phyloP scores from a whole-genome alignment of 2,888 invertebrate species.

The Drosophila putrida region DNA sequence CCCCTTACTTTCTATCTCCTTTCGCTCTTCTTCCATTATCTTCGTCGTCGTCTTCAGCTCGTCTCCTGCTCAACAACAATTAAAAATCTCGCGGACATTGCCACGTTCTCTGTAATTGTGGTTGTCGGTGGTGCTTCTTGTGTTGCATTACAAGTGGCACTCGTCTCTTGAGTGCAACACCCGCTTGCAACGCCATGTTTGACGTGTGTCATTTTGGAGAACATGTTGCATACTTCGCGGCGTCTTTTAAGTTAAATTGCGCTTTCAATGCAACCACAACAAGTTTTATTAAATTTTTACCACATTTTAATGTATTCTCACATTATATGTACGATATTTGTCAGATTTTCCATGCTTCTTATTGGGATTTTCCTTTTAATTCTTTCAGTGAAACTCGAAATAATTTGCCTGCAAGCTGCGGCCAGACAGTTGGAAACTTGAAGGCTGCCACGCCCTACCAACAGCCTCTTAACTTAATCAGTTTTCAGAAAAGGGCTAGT shows the following conservation, averaged over 20 bases:
- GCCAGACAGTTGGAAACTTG: conserved; percentile 18
- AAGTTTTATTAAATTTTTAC: neutral
- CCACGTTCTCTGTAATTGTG: conserved; percentile 46
- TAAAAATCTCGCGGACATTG: conserved; percentile 53
- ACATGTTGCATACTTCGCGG: conserved; percentile 54
- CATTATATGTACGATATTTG: neutral
- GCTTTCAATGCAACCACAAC: conserved; percentile 5
- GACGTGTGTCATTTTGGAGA: conserved; percentile 53
- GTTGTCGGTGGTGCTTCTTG: conserved; percentile 10
- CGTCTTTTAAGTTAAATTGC: conserved; percentile 27
- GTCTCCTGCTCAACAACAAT: conserved; percentile 42
- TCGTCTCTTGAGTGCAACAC: conserved; percentile 38
- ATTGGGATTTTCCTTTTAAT: conserved; percentile 10
- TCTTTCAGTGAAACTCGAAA: conserved; percentile 25
- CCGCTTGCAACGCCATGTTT: conserved; percentile 16
- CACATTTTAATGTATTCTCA: neutral
- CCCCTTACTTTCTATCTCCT: neutral
- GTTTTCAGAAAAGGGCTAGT: conserved; percentile 37
- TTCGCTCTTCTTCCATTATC: neutral
- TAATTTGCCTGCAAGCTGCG: conserved; percentile 39
- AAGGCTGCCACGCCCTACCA: conserved; percentile 24
- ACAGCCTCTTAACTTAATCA: conserved; percentile 62
- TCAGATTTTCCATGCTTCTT: neutral
- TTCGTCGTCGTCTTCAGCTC: conserved; percentile 21
- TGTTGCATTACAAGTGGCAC: conserved; percentile 51